Evolutionary conservation across 2,888 invertebrate genomes (phyloP).

Genomic region (Tromatobia lineatoria): DNA sequence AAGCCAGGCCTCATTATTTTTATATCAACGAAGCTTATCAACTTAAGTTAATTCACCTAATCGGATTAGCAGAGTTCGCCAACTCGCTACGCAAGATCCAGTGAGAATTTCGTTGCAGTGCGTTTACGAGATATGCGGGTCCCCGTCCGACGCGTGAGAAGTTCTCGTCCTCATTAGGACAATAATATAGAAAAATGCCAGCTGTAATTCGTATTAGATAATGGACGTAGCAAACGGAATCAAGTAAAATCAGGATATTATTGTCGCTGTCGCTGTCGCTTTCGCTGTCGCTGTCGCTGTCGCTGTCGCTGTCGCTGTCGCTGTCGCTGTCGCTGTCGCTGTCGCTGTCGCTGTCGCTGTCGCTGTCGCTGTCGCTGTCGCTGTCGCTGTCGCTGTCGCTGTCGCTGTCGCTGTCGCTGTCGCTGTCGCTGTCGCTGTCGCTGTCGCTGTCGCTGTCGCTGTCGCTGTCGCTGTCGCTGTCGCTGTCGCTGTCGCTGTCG

Average conservation of each 20-base stretch:
- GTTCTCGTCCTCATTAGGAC: conserved; percentile 63
- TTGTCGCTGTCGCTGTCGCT: background rate
- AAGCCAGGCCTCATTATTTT: background rate
- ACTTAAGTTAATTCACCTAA: background rate
- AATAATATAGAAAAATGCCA: conserved; percentile 12
- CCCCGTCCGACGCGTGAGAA: conserved; percentile 65
- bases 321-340: too few species aligned
- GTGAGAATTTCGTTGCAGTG: conserved; percentile 47
- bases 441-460: too few species aligned
- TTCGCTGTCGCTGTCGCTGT: too few species aligned
- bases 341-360: too few species aligned
- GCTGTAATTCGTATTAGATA: background rate
- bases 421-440: too few species aligned
- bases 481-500: too few species aligned
- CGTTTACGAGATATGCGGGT: conserved; percentile 49
- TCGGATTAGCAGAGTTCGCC: conserved; percentile 26
- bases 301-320: too few species aligned
- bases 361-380: too few species aligned
- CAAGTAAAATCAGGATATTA: background rate
- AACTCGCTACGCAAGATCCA: conserved; percentile 22
- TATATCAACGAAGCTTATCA: background rate
- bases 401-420: too few species aligned
- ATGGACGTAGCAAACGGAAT: background rate
- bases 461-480: too few species aligned
- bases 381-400: too few species aligned